Evolutionary conservation across 2,888 invertebrate genomes (phyloP).

Genomic region (Epinotia ramella): DNA sequence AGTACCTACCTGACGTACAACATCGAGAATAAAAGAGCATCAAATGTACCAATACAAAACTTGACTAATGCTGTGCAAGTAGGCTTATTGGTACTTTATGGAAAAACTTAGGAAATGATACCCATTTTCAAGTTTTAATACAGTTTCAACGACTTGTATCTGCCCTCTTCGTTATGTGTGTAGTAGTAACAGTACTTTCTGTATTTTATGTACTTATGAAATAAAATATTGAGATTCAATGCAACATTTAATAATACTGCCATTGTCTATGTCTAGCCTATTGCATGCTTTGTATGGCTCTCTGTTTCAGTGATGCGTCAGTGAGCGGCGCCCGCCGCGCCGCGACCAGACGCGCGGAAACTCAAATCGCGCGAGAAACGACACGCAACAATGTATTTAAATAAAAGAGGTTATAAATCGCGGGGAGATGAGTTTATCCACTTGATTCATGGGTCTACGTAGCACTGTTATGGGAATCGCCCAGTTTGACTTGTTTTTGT

Average conservation of each 20-base stretch:
- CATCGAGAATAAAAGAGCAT: not conserved
- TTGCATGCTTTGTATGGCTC: constrained; percentile 6
- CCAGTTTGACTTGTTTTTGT: not conserved
- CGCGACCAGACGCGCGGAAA: constrained; percentile 39
- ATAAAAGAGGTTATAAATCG: constrained; percentile 46
- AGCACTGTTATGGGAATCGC: constrained; percentile 8
- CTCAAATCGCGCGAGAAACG: constrained; percentile 45
- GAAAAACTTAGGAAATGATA: no score
- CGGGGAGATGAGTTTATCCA: constrained; percentile 40
- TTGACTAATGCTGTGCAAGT: not conserved
- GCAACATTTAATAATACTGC: not conserved
- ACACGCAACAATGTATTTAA: constrained; percentile 44
- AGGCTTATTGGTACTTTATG: no score
- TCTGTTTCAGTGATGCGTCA: constrained; percentile 12
- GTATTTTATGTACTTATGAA: not conserved
- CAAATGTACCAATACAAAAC: not conserved
- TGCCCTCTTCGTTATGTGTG: no score
- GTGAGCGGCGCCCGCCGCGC: constrained; percentile 22
- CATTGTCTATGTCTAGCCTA: not conserved
- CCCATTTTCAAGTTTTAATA: no score
- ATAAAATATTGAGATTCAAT: not conserved
- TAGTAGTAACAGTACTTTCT: not conserved
- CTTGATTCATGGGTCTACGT: constrained; percentile 32
- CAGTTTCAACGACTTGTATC: not conserved
- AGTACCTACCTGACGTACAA: not conserved